Evolutionary conservation across 2,888 invertebrate species (phyloP), one percentile per base, ranked within the genome.

Genomic region (Drosophila melanosoma): DNA sequence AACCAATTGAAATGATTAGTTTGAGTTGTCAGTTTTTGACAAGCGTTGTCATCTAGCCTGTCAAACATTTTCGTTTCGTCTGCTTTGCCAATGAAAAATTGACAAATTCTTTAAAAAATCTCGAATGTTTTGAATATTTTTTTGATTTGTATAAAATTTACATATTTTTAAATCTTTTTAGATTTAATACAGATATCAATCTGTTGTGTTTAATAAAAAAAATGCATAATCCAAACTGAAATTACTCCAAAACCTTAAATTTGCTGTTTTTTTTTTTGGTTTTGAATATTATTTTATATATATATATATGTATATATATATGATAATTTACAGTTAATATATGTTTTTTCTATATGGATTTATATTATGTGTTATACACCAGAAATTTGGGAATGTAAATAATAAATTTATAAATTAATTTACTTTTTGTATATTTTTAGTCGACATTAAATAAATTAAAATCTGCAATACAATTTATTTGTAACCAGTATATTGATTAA

Each of bases 21-120:
- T 91, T 86, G 85, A 79, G 79, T 82, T 92, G 92, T 91, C 92
- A 89, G 81, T 76, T 83, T 90, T 87, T 92, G 92, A 92, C 91
- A 91, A 85, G 86, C 78, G 83, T 89, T 92, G 92, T 92, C 92
- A 91, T 89, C 91, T 87, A 79, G 82, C 81, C 89, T 92, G 92
- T 91, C 91, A 92, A 92, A 90, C 89, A 90, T 82, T 90, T 88
- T 81, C 62, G 79, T 76, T 81, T 77, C 71, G 68, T 56, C 38
- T 69, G 59, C 52, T 77, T 58, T 63, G 74, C 61, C 65, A 77
- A 68, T 83, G 81, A 88, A 80, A 80, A 78, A 81, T 82, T 78
- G 77, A 79, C 74, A 72, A 81, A 76, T 78, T 78, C 61, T 26
- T 26, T 56, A 64, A 4, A 45, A 71, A 77, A 74, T 78, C 74